These are phyloP conservation scores for Mormyrops attenuatus DNA, from an alignment of 2,797 vertebrate genomes.

Conservation along the genomic window DNA sequence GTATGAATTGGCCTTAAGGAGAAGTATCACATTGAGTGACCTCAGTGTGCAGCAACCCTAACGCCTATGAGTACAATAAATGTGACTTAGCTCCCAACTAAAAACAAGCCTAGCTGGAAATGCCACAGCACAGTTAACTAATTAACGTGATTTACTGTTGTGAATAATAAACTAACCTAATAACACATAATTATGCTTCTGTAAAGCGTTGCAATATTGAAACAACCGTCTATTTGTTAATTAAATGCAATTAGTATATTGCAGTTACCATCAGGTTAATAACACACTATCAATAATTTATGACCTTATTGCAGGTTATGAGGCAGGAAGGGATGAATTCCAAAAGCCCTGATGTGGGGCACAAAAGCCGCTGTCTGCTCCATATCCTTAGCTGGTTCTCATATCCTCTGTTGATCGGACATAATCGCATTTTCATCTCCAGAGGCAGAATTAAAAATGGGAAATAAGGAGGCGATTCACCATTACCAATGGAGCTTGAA, in stretches of 20 bases:
- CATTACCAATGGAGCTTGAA: neutral
- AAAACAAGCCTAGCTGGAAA: constrained; percentile 7
- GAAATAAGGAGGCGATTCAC: neutral
- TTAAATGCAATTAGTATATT: constrained; percentile 57
- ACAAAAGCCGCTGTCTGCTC: constrained; percentile 22
- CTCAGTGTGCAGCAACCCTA: neutral
- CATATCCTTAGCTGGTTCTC: constrained; percentile 7
- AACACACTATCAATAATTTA: constrained; percentile 56
- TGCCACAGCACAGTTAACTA: constrained; percentile 21
- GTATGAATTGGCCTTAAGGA: neutral
- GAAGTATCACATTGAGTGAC: neutral
- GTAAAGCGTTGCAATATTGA: constrained; percentile 55
- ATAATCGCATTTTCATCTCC: neutral
- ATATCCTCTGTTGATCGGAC: neutral
- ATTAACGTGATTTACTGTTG: constrained; percentile 49
- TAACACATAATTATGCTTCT: constrained; percentile 56
- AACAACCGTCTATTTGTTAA: constrained; percentile 55
- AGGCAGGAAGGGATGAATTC: constrained; percentile 39
- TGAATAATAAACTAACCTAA: constrained; percentile 55
- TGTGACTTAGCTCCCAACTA: neutral
- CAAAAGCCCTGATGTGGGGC: constrained; percentile 43
- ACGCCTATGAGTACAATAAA: neutral
- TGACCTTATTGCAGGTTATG: constrained; percentile 31
- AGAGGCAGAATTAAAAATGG: neutral
- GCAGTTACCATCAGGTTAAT: constrained; percentile 54